These are phyloP conservation scores for Oenanthe oenanthe DNA, from an alignment of 2,113 vertebrate species.

Conservation along the genomic window DNA sequence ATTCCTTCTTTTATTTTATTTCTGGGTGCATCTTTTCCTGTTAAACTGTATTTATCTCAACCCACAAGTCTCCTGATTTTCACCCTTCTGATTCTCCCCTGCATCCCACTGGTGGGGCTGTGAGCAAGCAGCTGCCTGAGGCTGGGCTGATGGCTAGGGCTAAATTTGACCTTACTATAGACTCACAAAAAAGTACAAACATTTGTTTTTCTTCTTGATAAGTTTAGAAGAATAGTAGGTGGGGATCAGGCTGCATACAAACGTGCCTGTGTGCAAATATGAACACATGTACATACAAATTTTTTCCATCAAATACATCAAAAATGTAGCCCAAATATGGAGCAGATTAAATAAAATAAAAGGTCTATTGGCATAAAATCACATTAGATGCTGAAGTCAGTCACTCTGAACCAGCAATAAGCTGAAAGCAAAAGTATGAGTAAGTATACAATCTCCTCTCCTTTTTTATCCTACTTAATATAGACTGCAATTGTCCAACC, in stretches of 20 bases:
- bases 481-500: neutral
- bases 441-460: neutral
- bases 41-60: neutral
- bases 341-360: neutral
- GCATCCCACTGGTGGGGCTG: fast-evolving
- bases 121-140: neutral
- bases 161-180: neutral
- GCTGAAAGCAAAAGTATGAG: neutral
- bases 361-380: neutral
- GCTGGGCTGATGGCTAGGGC: neutral
- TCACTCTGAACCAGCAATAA: neutral
- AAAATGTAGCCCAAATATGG: neutral
- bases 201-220: neutral
- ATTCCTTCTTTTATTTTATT: neutral
- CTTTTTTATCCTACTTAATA: neutral
- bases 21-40: neutral
- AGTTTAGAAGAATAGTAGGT: neutral
- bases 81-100: neutral
- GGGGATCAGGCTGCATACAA: neutral
- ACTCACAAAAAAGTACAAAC: neutral
- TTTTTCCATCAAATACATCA: neutral
- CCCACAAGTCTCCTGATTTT: neutral
- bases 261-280: neutral
- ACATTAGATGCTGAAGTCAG: neutral
- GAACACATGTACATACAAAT: fast-evolving